These are phyloP conservation scores for Antigone vipio DNA, from an alignment of 2,113 vertebrate species.

Conservation along the genomic window DNA sequence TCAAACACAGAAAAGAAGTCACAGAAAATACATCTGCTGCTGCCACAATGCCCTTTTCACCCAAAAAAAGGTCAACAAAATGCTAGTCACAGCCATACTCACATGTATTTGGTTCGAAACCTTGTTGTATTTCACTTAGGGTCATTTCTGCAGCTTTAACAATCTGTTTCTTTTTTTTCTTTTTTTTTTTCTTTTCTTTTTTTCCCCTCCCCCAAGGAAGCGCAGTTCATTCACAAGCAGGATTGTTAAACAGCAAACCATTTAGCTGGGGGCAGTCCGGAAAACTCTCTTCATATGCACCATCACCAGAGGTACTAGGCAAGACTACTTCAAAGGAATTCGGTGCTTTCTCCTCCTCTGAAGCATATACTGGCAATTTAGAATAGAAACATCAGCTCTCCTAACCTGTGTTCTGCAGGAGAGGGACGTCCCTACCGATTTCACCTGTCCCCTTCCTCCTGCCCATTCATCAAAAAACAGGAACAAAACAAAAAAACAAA, in stretches of 20 bases:
- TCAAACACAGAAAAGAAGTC: conserved; percentile 66
- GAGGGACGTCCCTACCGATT: not conserved
- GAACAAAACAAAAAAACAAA: not conserved
- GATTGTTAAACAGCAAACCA: not conserved
- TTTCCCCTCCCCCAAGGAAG: not conserved
- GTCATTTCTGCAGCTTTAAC: conserved; percentile 12
- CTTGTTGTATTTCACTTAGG: not conserved
- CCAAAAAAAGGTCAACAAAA: not conserved
- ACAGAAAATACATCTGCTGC: conserved; percentile 73
- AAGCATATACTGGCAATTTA: not conserved
- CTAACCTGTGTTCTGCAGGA: not conserved
- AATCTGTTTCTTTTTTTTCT: not conserved
- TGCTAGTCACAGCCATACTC: conserved; percentile 22
- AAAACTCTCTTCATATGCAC: not conserved
- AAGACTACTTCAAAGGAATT: not conserved
- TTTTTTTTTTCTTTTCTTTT: too few relatives aligned
- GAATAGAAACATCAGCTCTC: not conserved
- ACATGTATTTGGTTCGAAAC: conserved; percentile 19
- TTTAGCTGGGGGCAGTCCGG: not conserved
- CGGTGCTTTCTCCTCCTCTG: conserved; percentile 9
- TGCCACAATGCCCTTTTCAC: conserved; percentile 54
- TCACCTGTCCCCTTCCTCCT: conserved; percentile 14
- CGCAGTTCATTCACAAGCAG: not conserved
- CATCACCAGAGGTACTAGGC: not conserved
- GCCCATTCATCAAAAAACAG: not conserved